These are phyloP conservation scores for Thymelicus acteon DNA, from an alignment of 2,888 invertebrate genomes.

Conservation along the genomic window DNA sequence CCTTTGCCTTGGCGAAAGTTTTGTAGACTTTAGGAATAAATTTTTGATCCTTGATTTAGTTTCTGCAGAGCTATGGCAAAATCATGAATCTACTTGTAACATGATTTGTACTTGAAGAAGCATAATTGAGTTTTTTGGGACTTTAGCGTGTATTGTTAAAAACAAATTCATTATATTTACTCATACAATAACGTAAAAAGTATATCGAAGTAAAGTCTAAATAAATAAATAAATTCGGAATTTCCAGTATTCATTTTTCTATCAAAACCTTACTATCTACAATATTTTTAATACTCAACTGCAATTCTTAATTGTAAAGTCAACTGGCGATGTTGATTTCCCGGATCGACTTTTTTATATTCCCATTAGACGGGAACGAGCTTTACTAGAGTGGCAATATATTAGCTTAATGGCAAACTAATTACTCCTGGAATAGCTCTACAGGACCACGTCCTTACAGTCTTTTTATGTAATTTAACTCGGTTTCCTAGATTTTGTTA, in stretches of 20 bases:
- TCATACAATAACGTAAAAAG: too few species aligned
- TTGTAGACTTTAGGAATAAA: slow-evolving; percentile 37
- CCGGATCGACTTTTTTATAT: slow-evolving; percentile 58
- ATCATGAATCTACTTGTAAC: slow-evolving; percentile 17
- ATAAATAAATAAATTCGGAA: too few species aligned
- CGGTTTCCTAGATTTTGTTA: slow-evolving; percentile 30
- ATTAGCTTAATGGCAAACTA: slow-evolving; percentile 77
- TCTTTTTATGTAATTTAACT: slow-evolving; percentile 35
- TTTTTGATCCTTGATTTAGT: slow-evolving; percentile 38
- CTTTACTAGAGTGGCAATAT: slow-evolving; percentile 64
- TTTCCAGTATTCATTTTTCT: too few species aligned
- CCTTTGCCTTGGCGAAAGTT: slow-evolving; percentile 32
- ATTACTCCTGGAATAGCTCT: slow-evolving; percentile 70
- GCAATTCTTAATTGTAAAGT: slow-evolving; percentile 40
- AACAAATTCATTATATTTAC: background rate
- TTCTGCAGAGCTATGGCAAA: slow-evolving; percentile 27
- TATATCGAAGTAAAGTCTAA: too few species aligned
- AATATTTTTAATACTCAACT: background rate
- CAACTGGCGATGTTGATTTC: slow-evolving; percentile 56
- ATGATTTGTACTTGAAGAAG: slow-evolving; percentile 29
- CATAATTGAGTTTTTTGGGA: slow-evolving; percentile 21
- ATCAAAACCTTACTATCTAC: background rate
- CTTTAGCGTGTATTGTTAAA: background rate
- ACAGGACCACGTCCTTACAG: slow-evolving; percentile 67
- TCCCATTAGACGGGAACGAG: slow-evolving; percentile 56